A percentile compares a stretch with the other conserved stretches of the same genome.
Evolutionary conservation across 2,888 invertebrate species (phyloP).

Genomic region (Plutella xylostella): DNA sequence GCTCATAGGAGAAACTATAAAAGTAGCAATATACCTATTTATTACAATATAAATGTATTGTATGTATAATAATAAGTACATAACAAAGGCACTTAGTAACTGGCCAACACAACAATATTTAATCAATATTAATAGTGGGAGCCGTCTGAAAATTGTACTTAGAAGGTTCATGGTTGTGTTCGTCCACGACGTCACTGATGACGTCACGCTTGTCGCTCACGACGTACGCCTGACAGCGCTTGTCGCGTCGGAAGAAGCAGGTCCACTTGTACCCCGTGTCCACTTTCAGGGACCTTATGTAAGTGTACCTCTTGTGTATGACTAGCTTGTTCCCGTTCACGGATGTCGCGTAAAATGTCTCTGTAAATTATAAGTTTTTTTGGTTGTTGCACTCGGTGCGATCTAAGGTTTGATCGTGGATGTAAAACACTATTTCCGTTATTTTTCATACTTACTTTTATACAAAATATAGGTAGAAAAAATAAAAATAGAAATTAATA

Average conservation of each 20-base stretch:
- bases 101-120: too few species aligned
- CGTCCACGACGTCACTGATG: background rate
- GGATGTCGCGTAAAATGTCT: constrained; percentile 5
- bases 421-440: too few species aligned
- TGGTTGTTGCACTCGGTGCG: too few species aligned
- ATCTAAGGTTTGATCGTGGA: too few species aligned
- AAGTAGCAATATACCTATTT: background rate
- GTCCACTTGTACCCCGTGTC: constrained; percentile 4
- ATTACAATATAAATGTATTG: too few species aligned
- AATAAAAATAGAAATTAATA: too few species aligned
- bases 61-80: too few species aligned
- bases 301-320: constrained; percentile 2
- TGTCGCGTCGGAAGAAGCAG: background rate
- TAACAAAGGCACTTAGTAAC: too few species aligned
- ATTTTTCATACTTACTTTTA: too few species aligned
- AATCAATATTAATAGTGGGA: background rate
- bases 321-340: constrained; percentile 7
- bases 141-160: background rate
- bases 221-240: constrained; percentile 1
- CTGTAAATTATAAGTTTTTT: too few species aligned
- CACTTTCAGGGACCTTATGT: background rate
- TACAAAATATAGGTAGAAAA: too few species aligned
- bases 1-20: background rate
- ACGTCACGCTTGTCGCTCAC: constrained; percentile 5
- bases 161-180: constrained; percentile 8